Conservation (phyloP, 1,140 invertebrate species). For the Penaeus chinensis region DNA sequence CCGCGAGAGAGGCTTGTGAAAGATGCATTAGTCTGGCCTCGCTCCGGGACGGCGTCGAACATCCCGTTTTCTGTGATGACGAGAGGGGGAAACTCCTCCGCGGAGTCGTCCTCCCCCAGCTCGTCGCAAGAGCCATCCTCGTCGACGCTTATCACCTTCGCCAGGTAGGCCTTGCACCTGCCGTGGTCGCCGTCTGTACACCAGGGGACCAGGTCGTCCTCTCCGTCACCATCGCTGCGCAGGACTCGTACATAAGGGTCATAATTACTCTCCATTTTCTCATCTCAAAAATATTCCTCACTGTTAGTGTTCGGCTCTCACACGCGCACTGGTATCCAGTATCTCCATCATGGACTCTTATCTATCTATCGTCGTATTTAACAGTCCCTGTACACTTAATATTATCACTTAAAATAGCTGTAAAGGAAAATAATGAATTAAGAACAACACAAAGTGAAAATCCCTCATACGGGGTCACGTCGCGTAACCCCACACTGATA, state of each 20-base stretch:
- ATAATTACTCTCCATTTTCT: conserved; percentile 47
- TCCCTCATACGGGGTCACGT: too few relatives aligned
- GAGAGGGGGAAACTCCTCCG: conserved; percentile 21
- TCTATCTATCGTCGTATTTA: too few relatives aligned
- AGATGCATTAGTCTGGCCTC: conserved; percentile 36
- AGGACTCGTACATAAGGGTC: conserved; percentile 29
- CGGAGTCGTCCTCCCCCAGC: conserved; percentile 8
- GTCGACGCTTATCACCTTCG: conserved; percentile 42
- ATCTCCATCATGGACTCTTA: too few relatives aligned
- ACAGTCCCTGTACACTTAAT: too few relatives aligned
- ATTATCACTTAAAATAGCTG: too few relatives aligned
- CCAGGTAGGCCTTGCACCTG: conserved; percentile 49
- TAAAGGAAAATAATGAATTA: too few relatives aligned
- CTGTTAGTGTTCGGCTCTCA: neutral
- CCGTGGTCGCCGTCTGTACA: conserved; percentile 48
- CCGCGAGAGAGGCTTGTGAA: neutral
- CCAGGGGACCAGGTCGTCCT: conserved; percentile 41
- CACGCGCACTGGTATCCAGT: neutral
- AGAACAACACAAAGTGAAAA: too few relatives aligned
- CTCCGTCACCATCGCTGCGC: conserved; percentile 12
- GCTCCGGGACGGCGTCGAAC: neutral
- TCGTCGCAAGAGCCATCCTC: conserved; percentile 26
- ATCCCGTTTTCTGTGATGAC: conserved; percentile 46
- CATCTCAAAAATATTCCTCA: conserved; percentile 1
- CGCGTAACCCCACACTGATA: too few relatives aligned